Evolutionary conservation across 2,888 invertebrate species (phyloP).

Genomic region (Oscheius myriophilus): DNA sequence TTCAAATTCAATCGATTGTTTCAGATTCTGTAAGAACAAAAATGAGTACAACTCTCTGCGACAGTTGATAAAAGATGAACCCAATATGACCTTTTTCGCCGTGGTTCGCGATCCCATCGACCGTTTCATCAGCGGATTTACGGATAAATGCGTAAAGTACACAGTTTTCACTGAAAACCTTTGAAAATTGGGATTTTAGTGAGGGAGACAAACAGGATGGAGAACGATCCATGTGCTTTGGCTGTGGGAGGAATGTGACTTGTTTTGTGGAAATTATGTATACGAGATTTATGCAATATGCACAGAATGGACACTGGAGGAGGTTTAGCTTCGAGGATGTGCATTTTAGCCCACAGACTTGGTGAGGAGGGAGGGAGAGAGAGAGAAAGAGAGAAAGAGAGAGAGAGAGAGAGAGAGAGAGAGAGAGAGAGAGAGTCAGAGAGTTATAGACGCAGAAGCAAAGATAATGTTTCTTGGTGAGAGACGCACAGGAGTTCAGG

Average conservation of each 20-base stretch:
- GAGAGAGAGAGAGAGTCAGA: too few species aligned
- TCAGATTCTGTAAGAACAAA: constrained; percentile 17
- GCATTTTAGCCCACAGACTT: constrained; percentile 25
- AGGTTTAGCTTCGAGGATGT: constrained; percentile 19
- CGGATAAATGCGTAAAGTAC: constrained; percentile 54
- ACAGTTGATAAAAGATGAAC: not conserved
- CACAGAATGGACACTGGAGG: constrained; percentile 19
- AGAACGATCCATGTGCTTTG: constrained; percentile 37
- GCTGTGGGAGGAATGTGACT: constrained; percentile 49
- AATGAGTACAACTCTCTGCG: constrained; percentile 11
- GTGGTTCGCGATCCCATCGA: constrained; percentile 57
- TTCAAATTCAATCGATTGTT: too few species aligned
- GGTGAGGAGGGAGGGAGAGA: not conserved
- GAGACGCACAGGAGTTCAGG: too few species aligned
- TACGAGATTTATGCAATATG: constrained; percentile 36
- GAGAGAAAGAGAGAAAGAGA: too few species aligned
- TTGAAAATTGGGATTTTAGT: too few species aligned
- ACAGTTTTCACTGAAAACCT: constrained; percentile 18
- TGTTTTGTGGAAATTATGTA: constrained; percentile 55
- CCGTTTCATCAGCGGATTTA: constrained; percentile 52
- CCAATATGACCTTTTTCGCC: constrained; percentile 28
- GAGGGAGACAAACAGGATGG: not conserved
- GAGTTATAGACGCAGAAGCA: too few species aligned
- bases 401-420: too few species aligned
- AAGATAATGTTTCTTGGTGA: too few species aligned